Evolutionary conservation across 2,113 vertebrate genomes (phyloP), one percentile per base, ranked within the genome.

Genomic region (Lampris incognitus): DNA sequence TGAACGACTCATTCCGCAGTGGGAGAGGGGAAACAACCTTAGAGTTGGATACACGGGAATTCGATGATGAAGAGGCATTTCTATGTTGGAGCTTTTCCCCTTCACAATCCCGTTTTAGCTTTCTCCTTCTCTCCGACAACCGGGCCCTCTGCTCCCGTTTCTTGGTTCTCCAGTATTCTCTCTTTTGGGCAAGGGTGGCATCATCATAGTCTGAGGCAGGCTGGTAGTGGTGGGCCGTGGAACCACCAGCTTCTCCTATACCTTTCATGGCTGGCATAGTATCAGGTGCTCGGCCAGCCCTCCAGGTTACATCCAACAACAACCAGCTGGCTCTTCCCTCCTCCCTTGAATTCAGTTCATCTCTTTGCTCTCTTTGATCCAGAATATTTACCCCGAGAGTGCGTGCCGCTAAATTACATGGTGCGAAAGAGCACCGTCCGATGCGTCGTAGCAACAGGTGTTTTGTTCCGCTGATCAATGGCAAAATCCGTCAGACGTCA

Each of bases 101-200:
- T 67, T 2, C 55, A n/a, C 44, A 69, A 69, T 67, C 70, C 1
- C 40, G 69, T 24, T 40, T 57, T 1, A 65, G 59, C 58, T 44
- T 89, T 13, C 64, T 50, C 63, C 86, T 91, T 13, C 64, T 79
- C 74, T 85, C 85, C 0, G 93, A 84, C 65, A 92, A 77, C 38
- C 88, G 89, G 42, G 94, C 94, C 76, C 94, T 90, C 81, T 95
- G 94, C 83, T 95, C 93, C 46, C 94, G 88, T 66, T 95, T 95
- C 87, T 95, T 95, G 59, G 73, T 94, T 66, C 92, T 92, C 94
- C 94, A 95, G 79, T 95, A 95, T 69, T 94, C 92, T 71, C 94
- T 91, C 80, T 94, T 95, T 44, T 91, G 89, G n/a, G 90, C 91
- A 0, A 94, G 89, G 0, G 91, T 91, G 79, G 81, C 88, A 5